Evolutionary conservation across 2,113 vertebrate genomes (phyloP).

Genomic region (Archilochus colubris): DNA sequence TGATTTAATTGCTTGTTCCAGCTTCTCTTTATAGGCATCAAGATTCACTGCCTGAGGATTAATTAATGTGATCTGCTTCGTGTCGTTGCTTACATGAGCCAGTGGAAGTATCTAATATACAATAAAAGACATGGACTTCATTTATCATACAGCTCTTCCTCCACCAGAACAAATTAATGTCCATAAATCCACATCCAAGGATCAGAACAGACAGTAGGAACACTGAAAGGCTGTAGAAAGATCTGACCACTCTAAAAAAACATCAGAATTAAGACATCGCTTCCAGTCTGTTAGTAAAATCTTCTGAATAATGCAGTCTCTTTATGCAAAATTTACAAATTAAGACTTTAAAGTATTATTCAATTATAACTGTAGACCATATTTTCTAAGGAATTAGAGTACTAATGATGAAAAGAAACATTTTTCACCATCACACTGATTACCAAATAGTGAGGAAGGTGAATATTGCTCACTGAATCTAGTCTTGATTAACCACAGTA

Average conservation of each 20-base stretch:
- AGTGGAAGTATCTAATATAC: slow-evolving; percentile 71
- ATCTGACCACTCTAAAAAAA: neutral
- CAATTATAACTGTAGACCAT: neutral
- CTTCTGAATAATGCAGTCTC: neutral
- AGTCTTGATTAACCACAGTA: neutral
- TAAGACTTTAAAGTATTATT: neutral
- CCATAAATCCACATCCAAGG: neutral
- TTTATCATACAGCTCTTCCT: neutral
- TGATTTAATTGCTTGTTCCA: slow-evolving; percentile 75
- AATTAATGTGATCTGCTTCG: slow-evolving; percentile 71
- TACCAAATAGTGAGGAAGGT: neutral
- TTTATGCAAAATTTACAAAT: neutral
- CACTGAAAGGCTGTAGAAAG: neutral
- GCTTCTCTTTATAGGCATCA: slow-evolving; percentile 76
- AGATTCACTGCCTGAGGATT: slow-evolving; percentile 82
- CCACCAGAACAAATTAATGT: neutral
- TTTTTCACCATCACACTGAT: neutral
- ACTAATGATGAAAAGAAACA: neutral
- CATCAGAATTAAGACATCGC: neutral
- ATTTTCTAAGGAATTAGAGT: neutral
- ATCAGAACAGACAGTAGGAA: neutral
- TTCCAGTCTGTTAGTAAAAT: neutral
- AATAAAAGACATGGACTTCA: neutral
- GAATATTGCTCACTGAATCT: neutral
- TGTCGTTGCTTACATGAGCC: slow-evolving; percentile 63